Evolutionary conservation across 2,888 invertebrate genomes (phyloP).

Genomic region (Chymomyza amoena): DNA sequence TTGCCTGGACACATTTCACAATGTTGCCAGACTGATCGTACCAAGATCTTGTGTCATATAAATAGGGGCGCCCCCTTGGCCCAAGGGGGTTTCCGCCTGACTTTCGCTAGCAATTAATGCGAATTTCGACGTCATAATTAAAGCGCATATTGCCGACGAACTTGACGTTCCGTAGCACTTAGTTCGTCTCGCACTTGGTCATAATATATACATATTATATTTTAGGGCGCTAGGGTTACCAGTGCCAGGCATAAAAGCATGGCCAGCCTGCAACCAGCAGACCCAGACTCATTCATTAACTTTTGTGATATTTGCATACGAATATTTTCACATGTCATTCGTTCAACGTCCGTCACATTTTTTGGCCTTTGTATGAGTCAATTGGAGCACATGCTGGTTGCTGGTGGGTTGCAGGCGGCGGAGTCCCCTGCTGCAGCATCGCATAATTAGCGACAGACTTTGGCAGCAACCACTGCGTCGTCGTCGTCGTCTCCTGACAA

Average conservation of each 20-base stretch:
- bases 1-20: slow-evolving; percentile 3
- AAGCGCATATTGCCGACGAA: slow-evolving; percentile 41
- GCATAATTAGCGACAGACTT: slow-evolving; percentile 71
- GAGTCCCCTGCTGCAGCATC: slow-evolving; percentile 1
- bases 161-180: slow-evolving; percentile 2
- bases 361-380: slow-evolving; percentile 61
- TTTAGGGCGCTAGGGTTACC: slow-evolving; percentile 29
- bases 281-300: slow-evolving; percentile 59
- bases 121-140: slow-evolving; percentile 73
- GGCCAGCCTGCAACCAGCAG: not conserved
- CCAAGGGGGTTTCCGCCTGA: not conserved
- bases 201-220: slow-evolving; percentile 39
- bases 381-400: slow-evolving; percentile 45
- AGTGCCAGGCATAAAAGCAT: not conserved
- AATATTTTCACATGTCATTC: slow-evolving; percentile 71
- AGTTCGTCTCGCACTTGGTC: slow-evolving; percentile 54
- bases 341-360: slow-evolving; percentile 22
- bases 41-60: not conserved
- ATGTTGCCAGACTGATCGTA: slow-evolving; percentile 10
- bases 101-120: slow-evolving; percentile 64
- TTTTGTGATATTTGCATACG: slow-evolving; percentile 65
- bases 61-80: not conserved
- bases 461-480: not conserved
- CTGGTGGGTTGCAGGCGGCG: not conserved
- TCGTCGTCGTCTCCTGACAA: slow-evolving; percentile 57